phyloP scores from a whole-genome alignment of 2,888 invertebrate genomes.

The Pediacus dermestoides region DNA sequence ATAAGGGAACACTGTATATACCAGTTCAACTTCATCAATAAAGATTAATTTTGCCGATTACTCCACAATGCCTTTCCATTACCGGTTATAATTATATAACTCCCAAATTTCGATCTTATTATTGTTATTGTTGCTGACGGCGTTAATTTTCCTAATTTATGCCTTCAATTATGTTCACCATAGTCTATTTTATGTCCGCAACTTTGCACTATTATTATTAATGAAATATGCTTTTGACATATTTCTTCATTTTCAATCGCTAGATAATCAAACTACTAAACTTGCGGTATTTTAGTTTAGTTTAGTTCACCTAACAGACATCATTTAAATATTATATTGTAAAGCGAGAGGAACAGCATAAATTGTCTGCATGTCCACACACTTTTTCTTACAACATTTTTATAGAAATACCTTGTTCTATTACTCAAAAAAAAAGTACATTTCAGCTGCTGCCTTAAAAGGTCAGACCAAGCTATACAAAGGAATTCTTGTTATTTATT shows the following conservation, averaged over 20 bases:
- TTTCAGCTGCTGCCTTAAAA: slow-evolving; percentile 37
- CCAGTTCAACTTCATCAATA: slow-evolving; percentile 44
- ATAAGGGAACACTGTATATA: too few species aligned
- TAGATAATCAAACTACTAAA: too few species aligned
- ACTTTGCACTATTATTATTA: background rate
- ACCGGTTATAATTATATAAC: slow-evolving; percentile 24
- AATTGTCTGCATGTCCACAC: too few species aligned
- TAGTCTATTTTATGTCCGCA: slow-evolving; percentile 1
- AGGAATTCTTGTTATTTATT: slow-evolving; percentile 42
- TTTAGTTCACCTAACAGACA: too few species aligned
- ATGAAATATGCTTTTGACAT: too few species aligned
- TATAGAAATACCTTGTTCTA: slow-evolving; percentile 1
- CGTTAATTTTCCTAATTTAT: slow-evolving; percentile 2
- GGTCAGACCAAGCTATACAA: slow-evolving; percentile 31
- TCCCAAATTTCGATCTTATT: too few species aligned
- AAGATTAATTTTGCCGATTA: slow-evolving; percentile 42
- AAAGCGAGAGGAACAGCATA: too few species aligned
- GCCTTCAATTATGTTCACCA: background rate
- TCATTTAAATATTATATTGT: too few species aligned
- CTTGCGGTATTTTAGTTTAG: too few species aligned
- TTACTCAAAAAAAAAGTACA: background rate
- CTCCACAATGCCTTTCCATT: slow-evolving; percentile 30
- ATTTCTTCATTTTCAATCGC: too few species aligned
- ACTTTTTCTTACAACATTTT: too few species aligned
- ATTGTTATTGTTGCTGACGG: too few species aligned